Base-by-base conservation (phyloP, 2,888 invertebrate species). In the Caenorhabditis imperialis region DNA sequence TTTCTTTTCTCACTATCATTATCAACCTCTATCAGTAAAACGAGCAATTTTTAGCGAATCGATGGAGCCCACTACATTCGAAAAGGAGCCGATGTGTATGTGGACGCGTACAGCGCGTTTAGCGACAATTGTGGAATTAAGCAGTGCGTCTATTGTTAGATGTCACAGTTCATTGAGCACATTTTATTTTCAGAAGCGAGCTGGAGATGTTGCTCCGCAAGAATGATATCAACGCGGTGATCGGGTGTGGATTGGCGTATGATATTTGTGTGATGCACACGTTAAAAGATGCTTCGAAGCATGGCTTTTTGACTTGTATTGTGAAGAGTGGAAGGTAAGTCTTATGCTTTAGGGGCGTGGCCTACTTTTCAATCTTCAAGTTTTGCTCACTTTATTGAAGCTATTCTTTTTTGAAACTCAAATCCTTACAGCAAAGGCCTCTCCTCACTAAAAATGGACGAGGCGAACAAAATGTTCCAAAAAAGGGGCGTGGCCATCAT, bases 81-180 rank as follows among this genome's bases (percentile, higher is more conserved):
- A 65, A 90, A 90, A 79, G 97, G 97, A 40, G 94, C 93, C 1
- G 94, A 95, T 89, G 93, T 96, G 0, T 94, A 95, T 82, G 94
- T 97, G 63, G 98, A 98, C 89, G 95, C 96, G 1, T 98, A 98
- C 90, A 96, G 96, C 0, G 97, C 96, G 47, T 98, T 98, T 91
- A 96, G 95, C 94, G 97, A 98, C 90, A 98, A 98, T 90, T 94
- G 94, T 90, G 94, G 94, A 89, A 90, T 94, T 73, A 79, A 77
- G 30, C 83, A 78, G 84, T 84, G 18, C 10, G 78, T 53, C 22
- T 25, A 23, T 45, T 42, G 12, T n/a, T n/a, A n/a, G n/a, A n/a
- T n/a, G n/a, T n/a, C n/a, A 51, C 25, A 4, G 12, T 12, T 8
- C 23, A 42, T 44, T 16, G 14, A 8, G 16, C n/a, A 44, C 22